These are phyloP conservation scores for Falco novaeseelandiae DNA, from an alignment of 2,797 vertebrate species.

Conservation along the genomic window DNA sequence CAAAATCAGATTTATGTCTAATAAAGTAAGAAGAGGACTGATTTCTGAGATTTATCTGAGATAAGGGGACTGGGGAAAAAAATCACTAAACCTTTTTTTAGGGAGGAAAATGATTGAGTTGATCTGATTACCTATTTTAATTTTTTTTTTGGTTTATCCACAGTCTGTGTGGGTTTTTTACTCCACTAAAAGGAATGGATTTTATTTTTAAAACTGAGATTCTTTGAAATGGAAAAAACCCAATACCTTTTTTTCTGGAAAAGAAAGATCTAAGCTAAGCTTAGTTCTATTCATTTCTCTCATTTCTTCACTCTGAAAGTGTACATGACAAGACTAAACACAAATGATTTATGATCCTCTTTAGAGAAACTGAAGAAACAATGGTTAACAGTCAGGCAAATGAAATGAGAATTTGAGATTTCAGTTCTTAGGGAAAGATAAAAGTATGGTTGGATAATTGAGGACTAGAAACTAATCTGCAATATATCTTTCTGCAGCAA, in stretches of 20 bases:
- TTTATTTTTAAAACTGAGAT: not conserved
- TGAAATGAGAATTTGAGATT: not conserved
- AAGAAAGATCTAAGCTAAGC: not conserved
- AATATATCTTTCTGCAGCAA: not conserved
- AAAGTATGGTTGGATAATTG: not conserved
- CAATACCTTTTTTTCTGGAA: accelerated
- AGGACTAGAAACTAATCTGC: not conserved
- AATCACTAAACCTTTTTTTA: accelerated
- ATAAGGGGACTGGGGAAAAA: not conserved
- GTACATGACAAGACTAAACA: not conserved
- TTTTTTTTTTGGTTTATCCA: not conserved
- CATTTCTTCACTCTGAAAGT: not conserved
- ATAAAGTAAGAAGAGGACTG: not conserved
- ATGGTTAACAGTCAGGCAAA: not conserved
- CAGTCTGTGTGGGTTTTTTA: not conserved
- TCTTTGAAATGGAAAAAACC: not conserved
- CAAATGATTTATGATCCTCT: not conserved
- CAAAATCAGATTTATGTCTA: not conserved
- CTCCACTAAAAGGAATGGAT: not conserved
- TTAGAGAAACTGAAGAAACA: not conserved
- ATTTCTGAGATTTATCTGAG: not conserved
- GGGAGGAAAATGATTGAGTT: not conserved
- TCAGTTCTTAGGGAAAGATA: not conserved
- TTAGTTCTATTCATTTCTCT: not conserved
- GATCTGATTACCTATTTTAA: not conserved